Evolutionary conservation across 1,140 invertebrate species (phyloP), one percentile per base, ranked within the genome.

Genomic region (Anagrus nilaparvatae): DNA sequence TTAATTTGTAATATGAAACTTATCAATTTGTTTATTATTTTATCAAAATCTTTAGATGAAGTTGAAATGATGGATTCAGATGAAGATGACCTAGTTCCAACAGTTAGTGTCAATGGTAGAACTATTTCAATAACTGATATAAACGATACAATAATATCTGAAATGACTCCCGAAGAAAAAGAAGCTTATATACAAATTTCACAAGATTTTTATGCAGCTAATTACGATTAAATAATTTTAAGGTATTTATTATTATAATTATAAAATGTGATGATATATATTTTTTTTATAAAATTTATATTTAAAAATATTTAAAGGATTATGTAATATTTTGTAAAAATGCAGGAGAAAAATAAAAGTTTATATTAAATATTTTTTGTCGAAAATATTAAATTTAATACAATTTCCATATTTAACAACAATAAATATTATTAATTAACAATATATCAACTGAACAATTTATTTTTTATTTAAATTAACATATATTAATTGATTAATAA

Each of bases 111-210:
- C 12, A 88, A 83, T 34, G 81, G 81, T 30, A 77, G 78, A 58
- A 76, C 76, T 13, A 79, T 94, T 46, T 74, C 87, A 1, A 75
- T 92, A 28, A 81, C 81, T 3, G 82, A 87, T 50, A 75, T 93
- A 4, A 82, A 83, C 51, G 86, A 91, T 59, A 77, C 82, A 38
- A 70, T 93, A 51, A 90, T 96, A 48, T 79, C 80, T 1, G 78
- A 83, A 64, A 97, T 97, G 94, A 89, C 86, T 10, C 80, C 86
- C 4, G 68, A 81, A 14, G 92, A 97, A 62, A 96, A 94, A 67
- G 89, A 94, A 60, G 81, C 83, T 20, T 97, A 96, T 62, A 95
- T 95, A 52, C 82, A 91, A 64, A 75, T 89, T 8, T 93, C 91
- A 60, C 90, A 95, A 65, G 90, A 96, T 61, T 84, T 90, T 65